Evolutionary conservation across 2,888 invertebrate genomes (phyloP).

Genomic region (Andrena bicolor): DNA sequence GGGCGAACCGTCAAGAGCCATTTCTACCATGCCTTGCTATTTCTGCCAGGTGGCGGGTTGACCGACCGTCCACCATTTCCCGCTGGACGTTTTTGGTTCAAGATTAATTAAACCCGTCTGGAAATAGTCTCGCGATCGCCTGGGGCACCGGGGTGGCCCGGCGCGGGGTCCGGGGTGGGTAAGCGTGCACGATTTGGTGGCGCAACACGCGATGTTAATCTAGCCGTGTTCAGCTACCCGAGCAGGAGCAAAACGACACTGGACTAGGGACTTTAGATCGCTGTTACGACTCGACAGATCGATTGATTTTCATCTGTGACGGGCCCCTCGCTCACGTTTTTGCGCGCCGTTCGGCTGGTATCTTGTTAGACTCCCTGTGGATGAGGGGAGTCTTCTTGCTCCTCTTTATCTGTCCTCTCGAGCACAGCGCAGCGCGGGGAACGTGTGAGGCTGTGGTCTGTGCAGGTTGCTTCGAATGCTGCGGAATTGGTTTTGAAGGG

Average conservation of each 20-base stretch:
- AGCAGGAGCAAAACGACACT: conserved; percentile 14
- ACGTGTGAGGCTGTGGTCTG: not conserved
- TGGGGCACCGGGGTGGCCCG: conserved; percentile 8
- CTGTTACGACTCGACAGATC: conserved; percentile 42
- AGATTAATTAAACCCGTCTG: conserved; percentile 83
- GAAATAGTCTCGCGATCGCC: conserved; percentile 76
- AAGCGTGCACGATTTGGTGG: conserved; percentile 62
- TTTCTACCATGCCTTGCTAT: conserved; percentile 75
- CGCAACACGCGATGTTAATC: conserved; percentile 74
- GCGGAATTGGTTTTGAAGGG: no score
- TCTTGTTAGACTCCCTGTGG: not conserved
- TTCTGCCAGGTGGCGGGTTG: conserved; percentile 80
- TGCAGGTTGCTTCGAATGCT: not conserved
- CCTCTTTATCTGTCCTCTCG: not conserved
- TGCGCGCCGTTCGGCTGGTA: not conserved
- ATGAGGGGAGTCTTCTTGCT: not conserved
- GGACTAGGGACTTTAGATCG: conserved; percentile 39
- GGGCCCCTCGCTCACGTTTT: not conserved
- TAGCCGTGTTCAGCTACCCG: conserved; percentile 49
- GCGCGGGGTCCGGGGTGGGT: conserved; percentile 17
- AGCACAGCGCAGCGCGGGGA: not conserved
- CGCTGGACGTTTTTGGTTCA: conserved; percentile 80
- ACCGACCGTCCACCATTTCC: conserved; percentile 73
- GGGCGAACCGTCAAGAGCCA: conserved; percentile 52
- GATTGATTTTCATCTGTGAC: not conserved